Evolutionary conservation across 2,888 invertebrate species (phyloP).

Genomic region (Pseudanteris insignis): DNA sequence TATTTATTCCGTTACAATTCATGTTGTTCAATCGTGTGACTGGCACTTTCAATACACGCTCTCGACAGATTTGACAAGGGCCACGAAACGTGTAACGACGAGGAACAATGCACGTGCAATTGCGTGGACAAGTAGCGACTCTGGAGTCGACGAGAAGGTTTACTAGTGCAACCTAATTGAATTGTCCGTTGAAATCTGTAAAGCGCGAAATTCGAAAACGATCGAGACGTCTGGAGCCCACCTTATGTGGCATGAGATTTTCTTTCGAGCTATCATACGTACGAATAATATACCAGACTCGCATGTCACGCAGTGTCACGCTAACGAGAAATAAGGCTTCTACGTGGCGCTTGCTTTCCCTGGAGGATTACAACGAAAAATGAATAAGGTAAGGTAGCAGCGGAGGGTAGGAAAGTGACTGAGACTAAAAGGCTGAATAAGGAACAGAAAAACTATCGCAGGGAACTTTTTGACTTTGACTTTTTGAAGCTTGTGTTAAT

Average conservation of each 20-base stretch:
- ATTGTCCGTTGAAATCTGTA: constrained; percentile 30
- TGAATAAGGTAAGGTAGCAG: constrained; percentile 36
- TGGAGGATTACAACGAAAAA: constrained; percentile 36
- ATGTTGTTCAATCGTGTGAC: neutral
- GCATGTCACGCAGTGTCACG: constrained; percentile 42
- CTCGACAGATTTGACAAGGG: too few species aligned
- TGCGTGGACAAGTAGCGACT: constrained; percentile 4
- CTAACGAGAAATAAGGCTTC: constrained; percentile 45
- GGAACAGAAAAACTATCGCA: too few species aligned
- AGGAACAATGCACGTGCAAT: constrained; percentile 12
- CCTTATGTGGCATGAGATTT: constrained; percentile 25
- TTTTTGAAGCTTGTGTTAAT: too few species aligned
- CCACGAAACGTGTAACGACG: too few species aligned
- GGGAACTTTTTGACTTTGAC: too few species aligned
- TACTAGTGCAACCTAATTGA: constrained; percentile 26
- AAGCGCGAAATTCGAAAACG: constrained; percentile 34
- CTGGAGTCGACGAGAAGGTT: too few species aligned
- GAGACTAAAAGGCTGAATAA: constrained; percentile 34
- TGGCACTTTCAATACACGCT: neutral
- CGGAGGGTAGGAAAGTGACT: constrained; percentile 25
- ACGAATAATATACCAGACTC: constrained; percentile 34
- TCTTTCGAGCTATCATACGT: constrained; percentile 31
- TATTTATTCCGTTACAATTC: neutral
- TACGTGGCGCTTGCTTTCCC: constrained; percentile 43
- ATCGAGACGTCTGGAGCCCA: constrained; percentile 20